phyloP scores from a whole-genome alignment of 2,113 vertebrate species.

The Galemys pyrenaicus region DNA sequence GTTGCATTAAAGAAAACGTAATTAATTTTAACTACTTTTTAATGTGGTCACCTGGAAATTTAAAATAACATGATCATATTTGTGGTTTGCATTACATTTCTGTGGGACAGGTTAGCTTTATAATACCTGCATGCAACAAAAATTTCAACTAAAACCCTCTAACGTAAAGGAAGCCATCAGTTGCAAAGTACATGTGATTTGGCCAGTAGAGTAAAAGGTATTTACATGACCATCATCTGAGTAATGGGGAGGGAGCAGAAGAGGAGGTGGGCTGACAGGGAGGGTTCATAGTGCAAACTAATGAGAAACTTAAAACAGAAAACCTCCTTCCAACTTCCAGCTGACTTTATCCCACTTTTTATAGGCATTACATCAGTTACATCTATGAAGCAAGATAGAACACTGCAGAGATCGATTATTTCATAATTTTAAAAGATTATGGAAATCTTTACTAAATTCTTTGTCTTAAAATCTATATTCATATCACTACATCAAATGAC shows the following conservation, averaged over 20 bases:
- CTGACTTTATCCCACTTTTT: not conserved
- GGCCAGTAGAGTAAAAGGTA: not conserved
- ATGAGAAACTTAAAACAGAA: slow-evolving; percentile 7
- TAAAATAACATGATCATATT: not conserved
- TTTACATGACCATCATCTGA: not conserved
- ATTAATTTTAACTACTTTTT: not conserved
- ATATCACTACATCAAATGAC: not conserved
- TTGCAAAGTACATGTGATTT: not conserved
- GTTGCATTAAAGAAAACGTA: slow-evolving; percentile 24
- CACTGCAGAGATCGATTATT: not conserved
- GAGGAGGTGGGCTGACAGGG: not conserved
- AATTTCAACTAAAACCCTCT: not conserved
- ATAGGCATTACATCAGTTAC: not conserved
- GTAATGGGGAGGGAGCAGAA: too few species aligned
- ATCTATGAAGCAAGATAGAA: not conserved
- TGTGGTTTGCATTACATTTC: slow-evolving; percentile 22
- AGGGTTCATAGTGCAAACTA: not conserved
- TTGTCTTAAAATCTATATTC: slow-evolving; percentile 24
- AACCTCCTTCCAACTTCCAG: not conserved
- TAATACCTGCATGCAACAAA: not conserved
- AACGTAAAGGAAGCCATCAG: not conserved
- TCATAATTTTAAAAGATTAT: slow-evolving; percentile 34
- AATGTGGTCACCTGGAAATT: not conserved
- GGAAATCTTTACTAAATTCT: not conserved
- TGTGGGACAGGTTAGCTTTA: not conserved